These are phyloP conservation scores for Leptobrachium ailaonicum DNA, from an alignment of 2,113 vertebrate genomes.

Conservation along the genomic window DNA sequence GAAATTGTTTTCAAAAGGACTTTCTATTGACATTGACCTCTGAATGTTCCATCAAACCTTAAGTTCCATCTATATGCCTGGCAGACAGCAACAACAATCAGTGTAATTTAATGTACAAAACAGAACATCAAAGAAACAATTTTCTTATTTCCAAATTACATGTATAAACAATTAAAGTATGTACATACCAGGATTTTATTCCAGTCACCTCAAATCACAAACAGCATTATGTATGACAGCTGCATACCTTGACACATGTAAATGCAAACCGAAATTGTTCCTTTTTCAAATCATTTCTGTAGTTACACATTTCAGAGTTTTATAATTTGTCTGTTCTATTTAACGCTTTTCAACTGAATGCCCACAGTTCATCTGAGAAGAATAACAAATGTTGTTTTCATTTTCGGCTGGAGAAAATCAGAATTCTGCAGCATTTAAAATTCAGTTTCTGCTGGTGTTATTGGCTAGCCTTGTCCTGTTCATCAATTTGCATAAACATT, in stretches of 20 bases:
- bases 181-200: conserved; percentile 24
- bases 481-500: neutral
- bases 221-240: conserved; percentile 27
- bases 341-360: conserved; percentile 39
- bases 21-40: no score
- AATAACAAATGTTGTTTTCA: conserved; percentile 27
- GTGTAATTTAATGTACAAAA: conserved; percentile 12
- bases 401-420: conserved; percentile 13
- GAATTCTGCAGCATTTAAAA: conserved; percentile 12
- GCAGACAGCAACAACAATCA: neutral
- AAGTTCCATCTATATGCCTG: conserved; percentile 21
- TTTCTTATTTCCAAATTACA: conserved; percentile 33
- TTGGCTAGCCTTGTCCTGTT: conserved; percentile 6
- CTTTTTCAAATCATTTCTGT: conserved; percentile 22
- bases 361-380: conserved; percentile 17
- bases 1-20: no score
- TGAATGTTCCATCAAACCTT: neutral
- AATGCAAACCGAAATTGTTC: conserved; percentile 23
- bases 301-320: conserved; percentile 26
- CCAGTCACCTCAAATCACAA: conserved; percentile 17
- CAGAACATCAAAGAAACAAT: conserved; percentile 29
- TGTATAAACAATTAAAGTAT: conserved; percentile 28
- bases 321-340: conserved; percentile 35
- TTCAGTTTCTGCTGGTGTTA: conserved; percentile 7
- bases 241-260: conserved; percentile 38